phyloP scores from a whole-genome alignment of 2,888 invertebrate genomes.

The Argyra leucocephala region DNA sequence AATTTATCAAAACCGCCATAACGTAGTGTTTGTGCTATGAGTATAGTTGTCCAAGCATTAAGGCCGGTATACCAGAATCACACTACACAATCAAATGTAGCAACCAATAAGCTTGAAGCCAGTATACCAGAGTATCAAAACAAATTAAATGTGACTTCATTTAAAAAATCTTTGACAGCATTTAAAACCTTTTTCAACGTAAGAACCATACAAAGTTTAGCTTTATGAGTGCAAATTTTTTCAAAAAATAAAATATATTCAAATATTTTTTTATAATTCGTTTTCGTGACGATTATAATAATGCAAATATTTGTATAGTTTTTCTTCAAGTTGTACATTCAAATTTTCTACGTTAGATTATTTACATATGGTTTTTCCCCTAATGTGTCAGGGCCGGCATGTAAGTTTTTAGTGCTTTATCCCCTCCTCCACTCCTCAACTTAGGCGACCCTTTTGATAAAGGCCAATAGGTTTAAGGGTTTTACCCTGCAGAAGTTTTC shows the following conservation, averaged over 20 bases:
- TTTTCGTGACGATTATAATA: no score
- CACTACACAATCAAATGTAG: no score
- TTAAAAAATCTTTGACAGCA: conserved; percentile 94
- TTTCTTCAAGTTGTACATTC: not conserved
- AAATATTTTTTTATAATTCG: not conserved
- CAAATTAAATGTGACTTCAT: conserved; percentile 98
- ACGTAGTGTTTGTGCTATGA: conserved; percentile 86
- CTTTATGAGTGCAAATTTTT: conserved; percentile 52
- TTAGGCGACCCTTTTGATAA: no score
- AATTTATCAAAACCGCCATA: conserved; percentile 97
- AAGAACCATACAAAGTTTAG: conserved; percentile 81
- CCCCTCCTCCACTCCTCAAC: no score
- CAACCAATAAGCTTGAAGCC: no score
- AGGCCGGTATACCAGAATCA: no score
- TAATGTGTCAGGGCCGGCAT: no score
- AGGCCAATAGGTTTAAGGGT: no score
- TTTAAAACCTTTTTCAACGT: conserved; percentile 94
- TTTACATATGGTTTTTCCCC: no score
- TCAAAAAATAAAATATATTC: not conserved
- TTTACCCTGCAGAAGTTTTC: no score
- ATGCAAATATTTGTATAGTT: not conserved
- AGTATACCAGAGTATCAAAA: conserved; percentile 81
- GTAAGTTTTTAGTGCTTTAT: no score
- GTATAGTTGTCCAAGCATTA: conserved; percentile 99
- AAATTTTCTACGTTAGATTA: not conserved